Conservation (phyloP, 2,888 invertebrate species). For the Bugula neritina region DNA sequence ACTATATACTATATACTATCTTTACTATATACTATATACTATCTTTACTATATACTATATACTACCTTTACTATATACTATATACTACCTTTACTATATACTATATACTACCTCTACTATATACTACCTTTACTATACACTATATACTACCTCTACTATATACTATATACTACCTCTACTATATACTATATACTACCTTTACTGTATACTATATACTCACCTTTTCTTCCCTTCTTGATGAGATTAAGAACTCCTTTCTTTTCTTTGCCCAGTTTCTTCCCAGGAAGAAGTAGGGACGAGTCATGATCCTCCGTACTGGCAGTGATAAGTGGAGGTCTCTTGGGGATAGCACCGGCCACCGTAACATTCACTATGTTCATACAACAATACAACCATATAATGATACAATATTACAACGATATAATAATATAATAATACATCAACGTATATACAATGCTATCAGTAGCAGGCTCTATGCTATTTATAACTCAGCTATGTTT, state of each 20-base stretch:
- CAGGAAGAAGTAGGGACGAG: not conserved
- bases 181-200: not conserved
- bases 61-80: not conserved
- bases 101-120: no score
- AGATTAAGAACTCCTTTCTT: conserved; percentile 4
- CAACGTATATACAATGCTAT: no score
- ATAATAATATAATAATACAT: no score
- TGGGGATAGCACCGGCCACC: conserved; percentile 1
- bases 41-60: not conserved
- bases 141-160: not conserved
- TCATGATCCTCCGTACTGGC: not conserved
- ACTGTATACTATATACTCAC: no score
- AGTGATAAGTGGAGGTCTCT: not conserved
- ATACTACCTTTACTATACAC: not conserved
- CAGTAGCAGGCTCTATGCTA: no score
- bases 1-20: not conserved
- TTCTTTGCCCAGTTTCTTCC: conserved; percentile 13
- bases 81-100: no score
- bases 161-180: not conserved
- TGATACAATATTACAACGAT: no score
- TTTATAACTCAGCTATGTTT: not conserved
- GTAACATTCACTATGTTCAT: not conserved
- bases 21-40: not conserved
- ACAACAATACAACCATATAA: no score
- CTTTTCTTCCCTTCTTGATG: conserved; percentile 9